These are phyloP conservation scores for Hydrocynus forskahlii DNA, from an alignment of 2,797 vertebrate species.

Conservation along the genomic window DNA sequence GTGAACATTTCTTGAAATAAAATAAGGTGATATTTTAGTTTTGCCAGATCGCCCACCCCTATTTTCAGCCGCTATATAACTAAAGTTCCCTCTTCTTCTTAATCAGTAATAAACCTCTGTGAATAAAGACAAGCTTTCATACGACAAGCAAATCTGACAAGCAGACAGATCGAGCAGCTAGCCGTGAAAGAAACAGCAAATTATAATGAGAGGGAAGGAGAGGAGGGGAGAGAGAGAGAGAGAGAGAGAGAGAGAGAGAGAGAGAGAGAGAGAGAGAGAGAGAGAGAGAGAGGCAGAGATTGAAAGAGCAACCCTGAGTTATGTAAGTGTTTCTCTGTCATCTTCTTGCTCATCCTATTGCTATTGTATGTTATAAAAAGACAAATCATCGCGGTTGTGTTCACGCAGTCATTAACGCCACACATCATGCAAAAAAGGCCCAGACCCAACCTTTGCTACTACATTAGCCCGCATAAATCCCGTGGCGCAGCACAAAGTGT, in stretches of 20 bases:
- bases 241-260: not conserved
- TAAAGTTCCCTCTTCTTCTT: not conserved
- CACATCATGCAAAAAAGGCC: not conserved
- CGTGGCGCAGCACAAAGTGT: not conserved
- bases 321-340: constrained; percentile 37
- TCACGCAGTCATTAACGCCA: constrained; percentile 5
- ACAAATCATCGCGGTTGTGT: constrained; percentile 27
- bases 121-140: not conserved
- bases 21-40: too few relatives aligned
- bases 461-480: not conserved
- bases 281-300: not conserved
- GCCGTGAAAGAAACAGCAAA: not conserved
- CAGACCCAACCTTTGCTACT: not conserved
- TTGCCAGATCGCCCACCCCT: too few relatives aligned
- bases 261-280: not conserved
- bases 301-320: not conserved
- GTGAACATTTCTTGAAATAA: too few relatives aligned
- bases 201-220: not conserved
- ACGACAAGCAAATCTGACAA: not conserved
- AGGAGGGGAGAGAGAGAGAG: constrained; percentile 9
- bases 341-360: constrained; percentile 37
- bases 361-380: constrained; percentile 39
- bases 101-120: not conserved
- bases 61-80: not conserved
- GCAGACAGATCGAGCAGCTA: constrained; percentile 5